Base-by-base conservation (phyloP, 2,113 vertebrate species). In the Lophotis ruficrista region DNA sequence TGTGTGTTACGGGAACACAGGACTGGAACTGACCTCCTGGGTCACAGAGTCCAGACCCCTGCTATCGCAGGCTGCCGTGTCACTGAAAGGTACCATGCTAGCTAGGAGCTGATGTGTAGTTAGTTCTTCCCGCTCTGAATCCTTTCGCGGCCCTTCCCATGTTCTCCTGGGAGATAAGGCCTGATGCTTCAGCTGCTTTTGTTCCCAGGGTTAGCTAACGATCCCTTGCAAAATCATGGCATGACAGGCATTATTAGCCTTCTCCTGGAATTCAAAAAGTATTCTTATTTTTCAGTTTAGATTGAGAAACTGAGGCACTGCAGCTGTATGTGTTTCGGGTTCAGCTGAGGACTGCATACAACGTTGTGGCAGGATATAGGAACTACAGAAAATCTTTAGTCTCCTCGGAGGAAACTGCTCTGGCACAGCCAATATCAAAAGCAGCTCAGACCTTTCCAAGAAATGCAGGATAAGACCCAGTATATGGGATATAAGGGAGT, bases 341-440 rank as follows among this genome's bases (percentile, higher is more conserved):
- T 73, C 68, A 72, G 41, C 64, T 76, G 25, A 24, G 27, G 45
- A 37, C 45, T 37, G 25, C 16, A 5, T 12, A 11, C 16, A 62
- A 35, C 4, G 0, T 2, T 28, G 22, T n/a, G 37, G 27, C 7
- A 78, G 51, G 51, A 78, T 31, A 45, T 0, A 56, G 4, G 11
- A 30, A 18, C 27, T 56, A 51, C 22, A 78, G 27, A 71, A 65
- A 61, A 41, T 17, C 13, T 60, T 31, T 13, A 47, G 30, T 62
- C 4, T 47, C n/a, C 54, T 66, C 31, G 28, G 23, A 43, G 25
- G 28, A n/a, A 92, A 71, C 19, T 78, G 14, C 33, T 82, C 27
- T 76, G 61, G 48, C 48, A 69, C 33, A 61, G 60, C 15, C 33
- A 69, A 2, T 37, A 48, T 7, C 53, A 73, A 79, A 87, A 90